These are phyloP conservation scores for Tetramorium alpestre DNA, from an alignment of 1,140 invertebrate species.

Conservation along the genomic window DNA sequence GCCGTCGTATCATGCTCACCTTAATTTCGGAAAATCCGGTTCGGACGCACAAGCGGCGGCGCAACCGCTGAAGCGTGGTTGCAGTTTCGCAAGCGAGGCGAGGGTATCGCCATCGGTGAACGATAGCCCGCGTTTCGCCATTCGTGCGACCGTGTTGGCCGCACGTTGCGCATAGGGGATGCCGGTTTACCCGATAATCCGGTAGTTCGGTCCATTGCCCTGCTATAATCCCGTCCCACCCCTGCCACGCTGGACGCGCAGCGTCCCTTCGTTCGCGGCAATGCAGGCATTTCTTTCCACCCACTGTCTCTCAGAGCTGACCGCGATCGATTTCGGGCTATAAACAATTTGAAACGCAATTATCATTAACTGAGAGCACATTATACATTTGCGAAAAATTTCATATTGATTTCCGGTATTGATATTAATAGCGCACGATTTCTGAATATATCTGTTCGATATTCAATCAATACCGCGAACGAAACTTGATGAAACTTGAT, in stretches of 20 bases:
- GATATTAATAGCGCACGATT: background rate
- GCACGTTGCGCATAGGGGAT: constrained; percentile 66
- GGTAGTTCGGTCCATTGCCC: constrained; percentile 74
- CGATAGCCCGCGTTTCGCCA: constrained; percentile 65
- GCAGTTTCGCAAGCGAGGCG: constrained; percentile 40
- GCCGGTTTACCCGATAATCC: constrained; percentile 80
- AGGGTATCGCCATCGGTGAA: constrained; percentile 63
- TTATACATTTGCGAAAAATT: background rate
- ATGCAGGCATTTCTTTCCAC: background rate
- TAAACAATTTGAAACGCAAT: background rate
- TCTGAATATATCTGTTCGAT: background rate
- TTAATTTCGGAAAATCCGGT: constrained; percentile 67
- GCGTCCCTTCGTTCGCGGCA: constrained; percentile 10
- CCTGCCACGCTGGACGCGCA: background rate
- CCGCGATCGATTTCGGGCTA: background rate
- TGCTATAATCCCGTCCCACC: constrained; percentile 55
- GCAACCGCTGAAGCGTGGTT: constrained; percentile 48
- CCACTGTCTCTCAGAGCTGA: background rate
- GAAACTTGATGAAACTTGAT: background rate
- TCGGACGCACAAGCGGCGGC: constrained; percentile 30
- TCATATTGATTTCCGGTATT: background rate
- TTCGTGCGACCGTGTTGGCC: constrained; percentile 57
- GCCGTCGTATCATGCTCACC: constrained; percentile 33
- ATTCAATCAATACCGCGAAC: background rate
- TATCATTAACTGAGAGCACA: background rate